phyloP scores from a whole-genome alignment of 2,113 vertebrate species.

The Trachemys scripta region DNA sequence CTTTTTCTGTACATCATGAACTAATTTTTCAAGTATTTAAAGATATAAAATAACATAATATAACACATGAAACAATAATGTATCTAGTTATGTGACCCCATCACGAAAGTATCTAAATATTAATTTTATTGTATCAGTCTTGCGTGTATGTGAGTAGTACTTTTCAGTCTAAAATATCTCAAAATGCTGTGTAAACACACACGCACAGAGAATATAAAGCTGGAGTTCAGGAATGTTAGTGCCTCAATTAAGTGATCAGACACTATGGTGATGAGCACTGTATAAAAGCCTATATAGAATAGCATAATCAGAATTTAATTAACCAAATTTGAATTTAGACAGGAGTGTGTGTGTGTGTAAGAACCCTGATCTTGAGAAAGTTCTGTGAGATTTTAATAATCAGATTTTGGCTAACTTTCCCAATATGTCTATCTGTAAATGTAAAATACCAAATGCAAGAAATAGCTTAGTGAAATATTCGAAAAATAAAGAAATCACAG shows the following conservation, averaged over 20 bases:
- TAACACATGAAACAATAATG: not conserved
- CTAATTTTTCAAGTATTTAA: not conserved
- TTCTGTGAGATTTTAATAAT: slow-evolving; percentile 29
- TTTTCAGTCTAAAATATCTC: not conserved
- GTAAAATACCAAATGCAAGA: not conserved
- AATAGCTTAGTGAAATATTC: not conserved
- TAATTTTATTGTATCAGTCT: not conserved
- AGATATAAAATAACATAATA: not conserved
- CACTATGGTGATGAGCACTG: not conserved
- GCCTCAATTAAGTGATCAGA: not conserved
- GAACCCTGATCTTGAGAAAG: not conserved
- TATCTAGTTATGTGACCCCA: not conserved
- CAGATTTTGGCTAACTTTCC: slow-evolving; percentile 18
- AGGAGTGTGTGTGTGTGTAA: fast-evolving
- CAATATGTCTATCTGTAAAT: not conserved
- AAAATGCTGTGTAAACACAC: not conserved
- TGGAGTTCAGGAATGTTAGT: not conserved
- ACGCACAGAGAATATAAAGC: not conserved
- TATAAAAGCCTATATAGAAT: not conserved
- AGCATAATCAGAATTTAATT: not conserved
- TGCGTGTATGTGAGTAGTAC: not conserved
- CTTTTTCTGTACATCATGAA: not conserved
- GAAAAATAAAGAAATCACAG: not conserved
- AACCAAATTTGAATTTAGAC: not conserved
- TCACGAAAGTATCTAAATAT: not conserved